A percentile compares a stretch with the other conserved stretches of the same genome.
Conservation (phyloP, 2,113 vertebrate species). For the Colinus virginianus region DNA sequence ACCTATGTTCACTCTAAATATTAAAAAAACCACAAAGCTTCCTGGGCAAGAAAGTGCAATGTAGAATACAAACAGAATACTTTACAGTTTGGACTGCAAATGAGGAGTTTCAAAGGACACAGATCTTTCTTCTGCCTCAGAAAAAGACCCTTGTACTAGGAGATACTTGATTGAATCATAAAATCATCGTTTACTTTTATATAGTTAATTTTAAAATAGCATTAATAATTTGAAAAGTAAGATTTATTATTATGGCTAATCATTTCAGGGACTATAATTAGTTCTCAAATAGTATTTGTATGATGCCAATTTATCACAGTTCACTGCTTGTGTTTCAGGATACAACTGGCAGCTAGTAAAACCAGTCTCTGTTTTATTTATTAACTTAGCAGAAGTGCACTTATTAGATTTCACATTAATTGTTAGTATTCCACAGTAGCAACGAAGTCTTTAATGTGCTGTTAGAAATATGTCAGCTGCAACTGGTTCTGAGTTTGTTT, state of each 20-base stretch:
- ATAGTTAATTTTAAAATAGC: conserved; percentile 38
- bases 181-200: background rate
- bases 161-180: conserved; percentile 6
- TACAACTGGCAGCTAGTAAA: conserved; percentile 22
- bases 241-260: conserved; percentile 21
- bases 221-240: background rate
- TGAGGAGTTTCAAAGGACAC: background rate
- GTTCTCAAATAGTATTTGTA: conserved; percentile 30
- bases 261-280: conserved; percentile 31
- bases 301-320: conserved; percentile 24
- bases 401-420: conserved; percentile 36
- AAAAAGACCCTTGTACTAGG: background rate
- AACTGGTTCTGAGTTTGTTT: background rate
- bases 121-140: background rate
- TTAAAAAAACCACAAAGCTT: background rate
- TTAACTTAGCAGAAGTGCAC: background rate
- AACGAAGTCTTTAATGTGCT: conserved; percentile 13
- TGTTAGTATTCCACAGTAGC: conserved; percentile 10
- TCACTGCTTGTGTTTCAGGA: background rate
- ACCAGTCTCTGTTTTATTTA: conserved; percentile 35
- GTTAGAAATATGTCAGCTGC: background rate
- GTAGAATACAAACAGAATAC: background rate
- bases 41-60: background rate
- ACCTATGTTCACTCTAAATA: accelerated
- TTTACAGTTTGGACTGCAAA: background rate